Evolutionary conservation across 2,113 vertebrate species (phyloP).

Genomic region (Brachionichthys hirsutus): DNA sequence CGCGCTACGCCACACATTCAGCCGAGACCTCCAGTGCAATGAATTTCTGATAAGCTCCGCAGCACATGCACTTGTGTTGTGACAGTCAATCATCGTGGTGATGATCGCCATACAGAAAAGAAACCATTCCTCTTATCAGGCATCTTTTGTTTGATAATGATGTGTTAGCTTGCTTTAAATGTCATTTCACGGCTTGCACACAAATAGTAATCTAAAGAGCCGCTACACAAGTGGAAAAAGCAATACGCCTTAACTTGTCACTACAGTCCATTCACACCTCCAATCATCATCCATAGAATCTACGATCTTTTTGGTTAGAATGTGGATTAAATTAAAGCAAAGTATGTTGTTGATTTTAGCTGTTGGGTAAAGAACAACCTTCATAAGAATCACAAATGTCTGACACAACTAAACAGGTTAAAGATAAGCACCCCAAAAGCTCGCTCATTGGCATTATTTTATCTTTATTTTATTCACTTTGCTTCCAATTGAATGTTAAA

Average conservation of each 20-base stretch:
- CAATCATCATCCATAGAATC: background rate
- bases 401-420: background rate
- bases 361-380: too few relatives aligned
- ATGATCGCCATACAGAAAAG: conserved; percentile 24
- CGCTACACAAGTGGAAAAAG: background rate
- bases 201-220: conserved; percentile 22
- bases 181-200: conserved; percentile 34
- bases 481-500: too few relatives aligned
- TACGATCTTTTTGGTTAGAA: too few relatives aligned
- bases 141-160: conserved; percentile 60
- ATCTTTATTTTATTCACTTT: background rate
- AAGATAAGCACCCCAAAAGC: background rate
- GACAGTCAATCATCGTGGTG: conserved; percentile 32
- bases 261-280: background rate
- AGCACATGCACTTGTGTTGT: background rate
- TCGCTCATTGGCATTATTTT: background rate
- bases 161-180: conserved; percentile 38
- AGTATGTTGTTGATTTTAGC: too few relatives aligned
- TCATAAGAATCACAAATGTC: too few relatives aligned
- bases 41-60: conserved; percentile 21
- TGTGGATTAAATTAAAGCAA: too few relatives aligned
- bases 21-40: conserved; percentile 40
- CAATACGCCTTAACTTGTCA: conserved; percentile 2
- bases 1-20: conserved; percentile 38
- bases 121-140: conserved; percentile 46